Evolutionary conservation across 2,797 vertebrate genomes (phyloP), one percentile per base, ranked within the genome.

Genomic region (Galago senegalensis): DNA sequence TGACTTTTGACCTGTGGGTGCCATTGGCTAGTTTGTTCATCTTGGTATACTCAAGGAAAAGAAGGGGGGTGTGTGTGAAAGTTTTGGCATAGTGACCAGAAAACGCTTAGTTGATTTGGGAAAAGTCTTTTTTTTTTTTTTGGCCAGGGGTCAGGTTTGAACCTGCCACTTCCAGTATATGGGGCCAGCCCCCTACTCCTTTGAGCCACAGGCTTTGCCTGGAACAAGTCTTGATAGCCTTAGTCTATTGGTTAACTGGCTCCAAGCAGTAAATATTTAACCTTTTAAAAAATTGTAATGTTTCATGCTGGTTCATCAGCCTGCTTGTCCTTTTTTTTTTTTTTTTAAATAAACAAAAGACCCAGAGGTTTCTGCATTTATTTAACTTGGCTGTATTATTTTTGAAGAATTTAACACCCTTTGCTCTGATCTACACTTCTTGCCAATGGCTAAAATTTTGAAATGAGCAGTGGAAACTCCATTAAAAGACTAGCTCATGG

Each of bases 281-380:
- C 49, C 49, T 93, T 86, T 80, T 25, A 81, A 84, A 92, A 84
- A 97, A 16, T 46, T 76, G 56, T 6, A 96, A 17, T 61, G 89
- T 92, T 92, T 96, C 63, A 37, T 91, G 83, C 58, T 89, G 91
- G 53, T 87, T 95, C 76, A 89, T 70, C 82, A 61, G n/a, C 14
- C 61, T 0, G 4, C 77, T 43, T 91, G 27, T 63, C 65, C 76
- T 94, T 76, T 77, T 76, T 37, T 29, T 91, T 81, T 8, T 25
- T 49, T 67, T 6, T 67, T 31, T 65, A 61, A 61, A 31, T 3
- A 60, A 63, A 29, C 60, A 61, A 61, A 5, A 63, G 5, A 63
- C 25, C 58, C 8, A 65, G 37, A 65, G 23, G 1, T 56, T 91
- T 13, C 40, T 69, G 3, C 86, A 23, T 79, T 94, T 91, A 77